Conservation (phyloP, 2,113 vertebrate genomes). For the Eidolon helvum region DNA sequence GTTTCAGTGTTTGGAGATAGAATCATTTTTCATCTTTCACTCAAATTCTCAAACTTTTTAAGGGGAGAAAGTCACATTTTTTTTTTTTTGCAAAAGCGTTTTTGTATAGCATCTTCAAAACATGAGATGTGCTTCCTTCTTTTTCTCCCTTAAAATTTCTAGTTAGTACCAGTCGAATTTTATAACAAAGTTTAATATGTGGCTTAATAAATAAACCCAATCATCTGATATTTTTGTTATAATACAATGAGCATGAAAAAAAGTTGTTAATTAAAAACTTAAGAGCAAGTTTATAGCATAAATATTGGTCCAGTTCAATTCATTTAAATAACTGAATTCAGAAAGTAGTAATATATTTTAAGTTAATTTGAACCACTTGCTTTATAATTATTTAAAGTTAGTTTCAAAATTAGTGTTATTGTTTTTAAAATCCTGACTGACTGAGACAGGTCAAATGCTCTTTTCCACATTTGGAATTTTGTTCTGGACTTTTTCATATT, state of each 20-base stretch:
- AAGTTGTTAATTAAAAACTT: not conserved
- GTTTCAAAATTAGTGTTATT: not conserved
- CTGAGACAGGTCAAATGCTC: not conserved
- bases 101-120: not conserved
- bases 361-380: not conserved
- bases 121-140: not conserved
- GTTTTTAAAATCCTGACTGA: not conserved
- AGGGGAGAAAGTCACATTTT: not conserved
- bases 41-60: not conserved
- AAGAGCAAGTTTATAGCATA: not conserved
- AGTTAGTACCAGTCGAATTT: not conserved
- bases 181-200: not conserved
- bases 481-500: not conserved
- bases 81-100: not conserved
- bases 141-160: not conserved
- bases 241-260: not conserved
- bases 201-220: not conserved
- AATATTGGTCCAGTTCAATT: slow-evolving; percentile 1
- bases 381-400: not conserved
- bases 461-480: not conserved
- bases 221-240: not conserved
- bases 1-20: not conserved
- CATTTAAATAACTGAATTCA: not conserved
- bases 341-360: not conserved
- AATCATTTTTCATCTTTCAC: slow-evolving; percentile 26